Conservation (phyloP, 2,113 vertebrate genomes). For the Osmerus mordax region DNA sequence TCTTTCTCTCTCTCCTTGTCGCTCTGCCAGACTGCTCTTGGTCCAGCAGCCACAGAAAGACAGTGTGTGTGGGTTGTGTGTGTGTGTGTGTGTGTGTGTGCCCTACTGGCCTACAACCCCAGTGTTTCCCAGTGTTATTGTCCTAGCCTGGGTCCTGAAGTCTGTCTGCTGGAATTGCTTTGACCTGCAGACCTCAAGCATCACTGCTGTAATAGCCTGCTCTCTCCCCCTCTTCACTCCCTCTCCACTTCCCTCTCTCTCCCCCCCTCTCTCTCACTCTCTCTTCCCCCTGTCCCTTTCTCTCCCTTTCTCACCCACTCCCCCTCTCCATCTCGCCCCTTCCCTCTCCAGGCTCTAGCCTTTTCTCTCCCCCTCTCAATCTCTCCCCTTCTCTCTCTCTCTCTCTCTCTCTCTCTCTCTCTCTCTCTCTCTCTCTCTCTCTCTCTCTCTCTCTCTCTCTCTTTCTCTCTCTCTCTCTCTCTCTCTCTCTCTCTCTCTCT, state of each 20-base stretch:
- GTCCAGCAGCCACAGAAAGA: too few species aligned
- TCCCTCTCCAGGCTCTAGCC: too few species aligned
- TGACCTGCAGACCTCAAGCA: neutral
- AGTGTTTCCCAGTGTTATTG: neutral
- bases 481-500: neutral
- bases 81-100: neutral
- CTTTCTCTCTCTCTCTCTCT: neutral
- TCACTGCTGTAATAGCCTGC: too few species aligned
- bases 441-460: neutral
- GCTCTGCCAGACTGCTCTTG: neutral
- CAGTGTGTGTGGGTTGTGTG: too few species aligned
- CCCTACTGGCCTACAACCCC: neutral
- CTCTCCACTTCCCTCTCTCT: neutral
- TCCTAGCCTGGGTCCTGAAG: neutral
- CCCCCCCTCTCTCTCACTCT: too few species aligned
- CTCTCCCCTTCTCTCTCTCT: neutral
- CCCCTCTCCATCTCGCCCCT: neutral
- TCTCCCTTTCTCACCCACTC: neutral
- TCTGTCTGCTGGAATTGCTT: neutral
- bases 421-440: neutral
- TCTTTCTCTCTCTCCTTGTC: neutral
- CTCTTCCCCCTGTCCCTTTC: neutral
- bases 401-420: neutral
- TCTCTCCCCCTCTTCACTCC: too few species aligned
- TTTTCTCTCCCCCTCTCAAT: neutral